Evolutionary conservation across 2,888 invertebrate species (phyloP).

Genomic region (Nycteola revayana): DNA sequence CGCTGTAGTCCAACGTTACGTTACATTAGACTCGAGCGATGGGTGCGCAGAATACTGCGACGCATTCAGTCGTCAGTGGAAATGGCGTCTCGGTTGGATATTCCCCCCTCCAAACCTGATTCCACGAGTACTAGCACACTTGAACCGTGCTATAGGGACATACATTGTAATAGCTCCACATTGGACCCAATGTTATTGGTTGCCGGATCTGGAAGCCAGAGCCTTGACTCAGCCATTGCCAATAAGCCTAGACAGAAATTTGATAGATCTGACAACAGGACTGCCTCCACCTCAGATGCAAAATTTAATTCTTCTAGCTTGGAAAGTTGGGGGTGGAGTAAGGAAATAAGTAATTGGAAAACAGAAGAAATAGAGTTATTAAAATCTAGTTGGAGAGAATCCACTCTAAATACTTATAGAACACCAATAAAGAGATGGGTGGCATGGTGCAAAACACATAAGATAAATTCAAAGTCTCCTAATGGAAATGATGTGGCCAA

Average conservation of each 20-base stretch:
- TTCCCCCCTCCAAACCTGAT: conserved; percentile 23
- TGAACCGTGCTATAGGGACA: not conserved
- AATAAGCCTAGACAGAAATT: not conserved
- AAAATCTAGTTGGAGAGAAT: not conserved
- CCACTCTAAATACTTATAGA: not conserved
- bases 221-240: conserved; percentile 1
- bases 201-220: conserved; percentile 13
- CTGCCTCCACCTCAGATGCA: conserved; percentile 2
- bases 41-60: not conserved
- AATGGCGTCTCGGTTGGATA: conserved; percentile 12
- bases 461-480: not conserved
- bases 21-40: not conserved
- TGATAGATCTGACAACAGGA: conserved; percentile 1
- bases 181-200: conserved; percentile 19
- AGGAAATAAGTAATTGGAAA: not conserved
- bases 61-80: conserved; percentile 15
- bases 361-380: conserved; percentile 1
- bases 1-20: not conserved
- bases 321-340: conserved; percentile 4
- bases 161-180: conserved; percentile 21
- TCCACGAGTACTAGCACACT: not conserved
- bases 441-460: not conserved
- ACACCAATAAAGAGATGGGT: not conserved
- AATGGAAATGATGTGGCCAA: not conserved
- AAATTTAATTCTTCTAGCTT: not conserved